phyloP scores from a whole-genome alignment of 2,888 invertebrate genomes.

The Tigriopus californicus region DNA sequence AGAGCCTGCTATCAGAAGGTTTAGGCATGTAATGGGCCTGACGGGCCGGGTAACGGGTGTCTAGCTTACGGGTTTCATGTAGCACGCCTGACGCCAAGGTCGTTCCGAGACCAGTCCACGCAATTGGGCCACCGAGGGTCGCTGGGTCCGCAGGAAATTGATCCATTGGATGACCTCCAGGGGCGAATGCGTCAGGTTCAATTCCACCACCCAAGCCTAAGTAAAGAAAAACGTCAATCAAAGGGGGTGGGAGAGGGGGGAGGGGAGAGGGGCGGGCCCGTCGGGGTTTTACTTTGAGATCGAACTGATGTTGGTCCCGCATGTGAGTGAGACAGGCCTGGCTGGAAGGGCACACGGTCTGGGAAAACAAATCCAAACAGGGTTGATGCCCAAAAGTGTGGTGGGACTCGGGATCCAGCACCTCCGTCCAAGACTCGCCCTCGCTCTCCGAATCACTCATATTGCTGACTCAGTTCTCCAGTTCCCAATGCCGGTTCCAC shows the following conservation, averaged over 20 bases:
- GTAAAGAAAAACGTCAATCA: too few relatives aligned
- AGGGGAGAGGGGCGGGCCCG: not conserved
- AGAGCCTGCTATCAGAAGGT: too few relatives aligned
- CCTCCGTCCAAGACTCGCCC: not conserved
- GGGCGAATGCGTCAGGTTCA: too few relatives aligned
- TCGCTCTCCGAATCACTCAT: not conserved
- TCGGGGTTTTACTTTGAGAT: not conserved
- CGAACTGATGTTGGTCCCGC: not conserved
- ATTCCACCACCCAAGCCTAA: conserved; percentile 20
- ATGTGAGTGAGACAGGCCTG: not conserved
- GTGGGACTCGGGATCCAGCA: not conserved
- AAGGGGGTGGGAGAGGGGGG: too few relatives aligned
- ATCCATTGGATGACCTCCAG: conserved; percentile 31
- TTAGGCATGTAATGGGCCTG: too few relatives aligned
- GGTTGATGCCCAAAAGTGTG: not conserved
- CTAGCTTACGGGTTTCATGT: conserved; percentile 47
- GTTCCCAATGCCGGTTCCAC: too few relatives aligned
- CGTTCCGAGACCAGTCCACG: conserved; percentile 32
- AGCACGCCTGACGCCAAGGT: conserved; percentile 56
- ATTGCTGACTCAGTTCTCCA: not conserved
- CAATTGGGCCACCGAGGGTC: conserved; percentile 16
- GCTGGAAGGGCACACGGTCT: not conserved
- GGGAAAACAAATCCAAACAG: not conserved
- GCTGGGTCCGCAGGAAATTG: conserved; percentile 46
- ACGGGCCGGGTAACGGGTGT: too few relatives aligned